Evolutionary conservation across 2,797 vertebrate genomes (phyloP).

Genomic region (Acanthurus leucopareius): DNA sequence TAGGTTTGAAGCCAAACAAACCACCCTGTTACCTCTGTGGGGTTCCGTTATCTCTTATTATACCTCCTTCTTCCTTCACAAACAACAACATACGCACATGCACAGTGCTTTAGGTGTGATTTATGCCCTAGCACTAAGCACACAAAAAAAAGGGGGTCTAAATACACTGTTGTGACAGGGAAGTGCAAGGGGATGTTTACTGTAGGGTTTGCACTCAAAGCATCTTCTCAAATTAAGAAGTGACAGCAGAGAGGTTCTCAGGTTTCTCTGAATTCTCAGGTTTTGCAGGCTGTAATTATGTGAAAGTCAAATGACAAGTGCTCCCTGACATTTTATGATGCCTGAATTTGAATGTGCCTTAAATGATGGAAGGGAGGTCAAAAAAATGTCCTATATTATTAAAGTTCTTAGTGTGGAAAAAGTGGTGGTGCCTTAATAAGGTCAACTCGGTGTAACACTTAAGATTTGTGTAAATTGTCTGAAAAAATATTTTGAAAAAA

Average conservation of each 20-base stretch:
- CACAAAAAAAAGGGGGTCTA: conserved; percentile 9
- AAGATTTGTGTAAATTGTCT: background rate
- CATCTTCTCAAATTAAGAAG: conserved; percentile 16
- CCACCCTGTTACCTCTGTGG: background rate
- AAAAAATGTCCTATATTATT: background rate
- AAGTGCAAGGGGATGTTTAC: conserved; percentile 1
- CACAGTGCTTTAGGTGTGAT: conserved; percentile 14
- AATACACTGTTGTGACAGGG: conserved; percentile 12
- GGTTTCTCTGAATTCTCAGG: too few species aligned
- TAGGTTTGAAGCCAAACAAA: conserved; percentile 56
- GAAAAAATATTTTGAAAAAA: background rate
- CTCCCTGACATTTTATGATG: background rate
- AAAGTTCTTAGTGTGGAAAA: background rate
- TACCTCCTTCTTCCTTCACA: conserved; percentile 19
- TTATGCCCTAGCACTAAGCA: background rate
- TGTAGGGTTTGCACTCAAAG: conserved; percentile 20
- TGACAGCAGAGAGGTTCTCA: background rate
- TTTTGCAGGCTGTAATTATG: conserved; percentile 33
- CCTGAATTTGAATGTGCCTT: background rate
- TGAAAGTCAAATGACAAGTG: background rate
- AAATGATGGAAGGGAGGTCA: background rate
- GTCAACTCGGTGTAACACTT: background rate
- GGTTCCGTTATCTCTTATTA: conserved; percentile 45
- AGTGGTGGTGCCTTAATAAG: background rate
- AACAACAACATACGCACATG: background rate